These are phyloP conservation scores for Bos javanicus DNA, from an alignment of 2,113 vertebrate genomes.

Conservation along the genomic window DNA sequence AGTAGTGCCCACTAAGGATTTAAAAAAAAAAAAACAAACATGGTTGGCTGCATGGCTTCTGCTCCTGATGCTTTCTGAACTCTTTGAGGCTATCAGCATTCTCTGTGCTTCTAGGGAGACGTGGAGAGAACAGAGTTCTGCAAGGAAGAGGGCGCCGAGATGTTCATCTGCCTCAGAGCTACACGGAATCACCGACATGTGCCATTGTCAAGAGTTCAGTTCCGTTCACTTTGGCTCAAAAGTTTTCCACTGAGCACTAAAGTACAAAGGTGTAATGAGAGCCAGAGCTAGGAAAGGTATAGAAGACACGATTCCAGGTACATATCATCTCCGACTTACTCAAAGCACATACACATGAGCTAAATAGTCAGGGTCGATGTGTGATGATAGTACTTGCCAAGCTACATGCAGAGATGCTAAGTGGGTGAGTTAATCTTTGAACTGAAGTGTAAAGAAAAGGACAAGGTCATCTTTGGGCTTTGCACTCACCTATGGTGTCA, in stretches of 20 bases:
- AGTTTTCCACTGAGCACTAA: background rate
- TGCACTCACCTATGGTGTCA: background rate
- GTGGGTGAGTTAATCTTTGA: background rate
- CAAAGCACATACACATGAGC: background rate
- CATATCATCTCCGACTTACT: background rate
- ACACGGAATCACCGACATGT: background rate
- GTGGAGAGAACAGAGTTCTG: background rate
- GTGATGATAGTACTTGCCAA: background rate
- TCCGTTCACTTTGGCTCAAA: background rate
- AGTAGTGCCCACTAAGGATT: slow-evolving; percentile 60
- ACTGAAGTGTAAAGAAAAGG: slow-evolving; percentile 23
- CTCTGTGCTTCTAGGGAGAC: background rate
- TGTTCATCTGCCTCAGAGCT: background rate
- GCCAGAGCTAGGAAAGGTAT: background rate
- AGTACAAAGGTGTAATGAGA: background rate
- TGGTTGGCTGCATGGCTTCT: background rate
- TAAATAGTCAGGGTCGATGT: background rate
- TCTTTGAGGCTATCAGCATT: background rate
- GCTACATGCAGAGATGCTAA: background rate
- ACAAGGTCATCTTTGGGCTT: background rate
- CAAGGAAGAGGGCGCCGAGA: background rate
- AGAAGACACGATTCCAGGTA: background rate
- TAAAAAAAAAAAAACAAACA: slow-evolving; percentile 41
- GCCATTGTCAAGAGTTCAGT: background rate
- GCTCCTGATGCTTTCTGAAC: background rate